phyloP scores from a whole-genome alignment of 1,140 invertebrate species.

The Polyergus mexicanus region DNA sequence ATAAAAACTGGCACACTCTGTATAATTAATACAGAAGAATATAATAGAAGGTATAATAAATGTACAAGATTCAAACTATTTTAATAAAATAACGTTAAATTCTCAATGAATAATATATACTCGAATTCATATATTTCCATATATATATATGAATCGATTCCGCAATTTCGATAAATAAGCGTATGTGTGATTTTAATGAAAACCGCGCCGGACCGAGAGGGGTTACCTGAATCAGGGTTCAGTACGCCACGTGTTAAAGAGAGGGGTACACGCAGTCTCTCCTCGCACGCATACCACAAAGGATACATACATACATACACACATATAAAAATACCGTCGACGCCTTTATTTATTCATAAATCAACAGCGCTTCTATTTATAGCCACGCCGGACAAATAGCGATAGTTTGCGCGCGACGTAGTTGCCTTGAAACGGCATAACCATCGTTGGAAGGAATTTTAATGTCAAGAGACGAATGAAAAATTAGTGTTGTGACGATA shows the following conservation, averaged over 20 bases:
- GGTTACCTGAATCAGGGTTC: background rate
- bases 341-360: conserved; percentile 84
- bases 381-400: conserved; percentile 81
- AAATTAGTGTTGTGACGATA: conserved; percentile 8
- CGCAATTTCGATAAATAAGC: background rate
- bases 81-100: too few species aligned
- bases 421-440: conserved; percentile 81
- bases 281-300: conserved; percentile 33
- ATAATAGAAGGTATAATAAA: too few species aligned
- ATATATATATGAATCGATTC: too few species aligned
- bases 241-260: background rate
- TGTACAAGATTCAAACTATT: background rate
- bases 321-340: conserved; percentile 68
- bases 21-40: background rate
- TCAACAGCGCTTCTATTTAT: conserved; percentile 84
- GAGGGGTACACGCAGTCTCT: conserved; percentile 9
- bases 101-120: too few species aligned
- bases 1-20: background rate
- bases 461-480: conserved; percentile 36
- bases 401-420: conserved; percentile 73
- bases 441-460: conserved; percentile 71
- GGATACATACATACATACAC: too few species aligned
- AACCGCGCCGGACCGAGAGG: background rate
- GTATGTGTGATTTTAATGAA: background rate
- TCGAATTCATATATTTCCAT: too few species aligned